These are phyloP conservation scores for Labrus mixtus DNA, from an alignment of 2,113 vertebrate species.

Conservation along the genomic window DNA sequence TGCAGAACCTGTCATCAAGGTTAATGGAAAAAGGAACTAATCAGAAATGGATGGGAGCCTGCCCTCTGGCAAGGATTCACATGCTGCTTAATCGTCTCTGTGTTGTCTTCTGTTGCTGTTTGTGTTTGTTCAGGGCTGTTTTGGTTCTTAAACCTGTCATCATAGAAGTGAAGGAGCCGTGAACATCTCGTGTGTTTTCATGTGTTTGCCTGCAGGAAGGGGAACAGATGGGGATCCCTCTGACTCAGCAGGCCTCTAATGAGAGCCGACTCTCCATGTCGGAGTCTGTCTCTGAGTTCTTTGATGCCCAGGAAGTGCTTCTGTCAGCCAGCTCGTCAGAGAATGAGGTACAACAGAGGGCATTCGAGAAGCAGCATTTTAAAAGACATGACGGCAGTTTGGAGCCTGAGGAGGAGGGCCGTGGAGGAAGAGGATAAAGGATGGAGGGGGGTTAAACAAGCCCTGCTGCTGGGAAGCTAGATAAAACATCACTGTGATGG, in stretches of 20 bases:
- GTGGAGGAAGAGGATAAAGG: conserved; percentile 26
- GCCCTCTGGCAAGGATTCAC: conserved; percentile 48
- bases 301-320: conserved; percentile 98
- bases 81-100: conserved; percentile 26
- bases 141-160: conserved; percentile 44
- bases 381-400: not conserved
- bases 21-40: conserved; percentile 69
- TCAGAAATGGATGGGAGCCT: conserved; percentile 51
- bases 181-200: conserved; percentile 45
- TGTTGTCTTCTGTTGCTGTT: conserved; percentile 30
- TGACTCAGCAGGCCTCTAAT: conserved; percentile 96
- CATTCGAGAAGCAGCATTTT: not conserved
- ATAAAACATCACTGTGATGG: conserved; percentile 42
- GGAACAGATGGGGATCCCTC: conserved; percentile 93
- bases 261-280: conserved; percentile 99
- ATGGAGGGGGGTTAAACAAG: conserved; percentile 3
- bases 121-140: conserved; percentile 35
- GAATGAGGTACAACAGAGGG: conserved; percentile 88
- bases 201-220: conserved; percentile 81
- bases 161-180: conserved; percentile 12
- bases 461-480: conserved; percentile 30
- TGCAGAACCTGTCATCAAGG: conserved; percentile 59
- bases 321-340: conserved; percentile 98
- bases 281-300: conserved; percentile 98
- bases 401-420: not conserved